These are phyloP conservation scores for Steinernema carpocapsae DNA, from an alignment of 2,888 invertebrate genomes.

Conservation along the genomic window DNA sequence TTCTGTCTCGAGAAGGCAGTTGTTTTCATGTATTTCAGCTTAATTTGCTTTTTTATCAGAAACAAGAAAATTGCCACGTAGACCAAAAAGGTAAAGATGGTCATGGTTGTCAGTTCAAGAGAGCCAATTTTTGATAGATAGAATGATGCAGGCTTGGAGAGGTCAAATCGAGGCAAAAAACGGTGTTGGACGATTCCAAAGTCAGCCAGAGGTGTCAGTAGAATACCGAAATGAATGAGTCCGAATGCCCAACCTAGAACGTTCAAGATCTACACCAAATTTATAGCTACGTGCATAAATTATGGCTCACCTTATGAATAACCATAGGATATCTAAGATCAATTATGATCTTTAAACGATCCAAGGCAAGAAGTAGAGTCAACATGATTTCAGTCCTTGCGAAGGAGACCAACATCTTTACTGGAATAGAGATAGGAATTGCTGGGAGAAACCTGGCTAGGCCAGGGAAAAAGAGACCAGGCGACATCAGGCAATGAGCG, in stretches of 20 bases:
- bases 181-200: no score
- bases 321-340: background rate
- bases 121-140: background rate
- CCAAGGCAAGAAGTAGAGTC: background rate
- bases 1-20: background rate
- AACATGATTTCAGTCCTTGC: background rate
- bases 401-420: background rate
- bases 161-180: background rate
- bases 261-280: background rate
- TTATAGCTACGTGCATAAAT: background rate
- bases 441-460: background rate
- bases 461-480: background rate
- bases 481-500: background rate
- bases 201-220: background rate
- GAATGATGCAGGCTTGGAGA: background rate
- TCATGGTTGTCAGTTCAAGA: background rate
- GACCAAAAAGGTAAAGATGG: background rate
- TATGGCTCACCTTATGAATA: background rate
- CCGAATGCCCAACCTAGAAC: background rate
- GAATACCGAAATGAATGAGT: background rate
- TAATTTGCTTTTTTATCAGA: background rate
- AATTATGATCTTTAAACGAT: background rate
- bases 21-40: background rate
- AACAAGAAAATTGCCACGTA: background rate
- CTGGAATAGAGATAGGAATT: background rate